phyloP scores from a whole-genome alignment of 2,888 invertebrate species.

The Colostygia pectinataria region DNA sequence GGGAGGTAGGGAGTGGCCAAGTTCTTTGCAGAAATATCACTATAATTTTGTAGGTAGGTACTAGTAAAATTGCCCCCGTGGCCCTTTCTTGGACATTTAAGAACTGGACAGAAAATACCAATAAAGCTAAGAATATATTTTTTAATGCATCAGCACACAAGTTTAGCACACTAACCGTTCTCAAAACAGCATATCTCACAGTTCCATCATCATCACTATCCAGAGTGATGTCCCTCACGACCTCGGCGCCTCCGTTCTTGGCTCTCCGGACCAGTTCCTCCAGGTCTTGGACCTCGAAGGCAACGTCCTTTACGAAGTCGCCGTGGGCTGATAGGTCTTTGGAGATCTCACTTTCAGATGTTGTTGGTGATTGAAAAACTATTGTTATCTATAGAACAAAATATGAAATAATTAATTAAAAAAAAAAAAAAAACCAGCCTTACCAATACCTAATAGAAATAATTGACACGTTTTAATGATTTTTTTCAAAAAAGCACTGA shows the following conservation, averaged over 20 bases:
- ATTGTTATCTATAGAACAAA: constrained; percentile 91
- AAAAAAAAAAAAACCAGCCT: too few relatives aligned
- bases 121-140: too few relatives aligned
- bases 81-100: too few relatives aligned
- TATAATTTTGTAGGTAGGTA: too few relatives aligned
- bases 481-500: too few relatives aligned
- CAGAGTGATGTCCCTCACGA: constrained; percentile 92
- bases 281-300: constrained; percentile 95
- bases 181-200: constrained; percentile 93
- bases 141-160: too few relatives aligned
- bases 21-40: too few relatives aligned
- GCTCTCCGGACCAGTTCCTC: constrained; percentile 92
- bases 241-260: constrained; percentile 90
- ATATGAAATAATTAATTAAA: not conserved
- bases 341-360: constrained; percentile 86
- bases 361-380: constrained; percentile 94
- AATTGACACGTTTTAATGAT: too few relatives aligned
- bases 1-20: too few relatives aligned
- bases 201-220: constrained; percentile 92
- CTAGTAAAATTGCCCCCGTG: too few relatives aligned
- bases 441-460: too few relatives aligned
- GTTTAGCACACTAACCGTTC: constrained; percentile 86
- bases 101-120: too few relatives aligned
- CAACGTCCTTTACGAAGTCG: constrained; percentile 98
- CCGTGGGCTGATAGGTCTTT: constrained; percentile 92